Base-by-base conservation (phyloP, 2,888 invertebrate genomes). In the Epiblema foenella region DNA sequence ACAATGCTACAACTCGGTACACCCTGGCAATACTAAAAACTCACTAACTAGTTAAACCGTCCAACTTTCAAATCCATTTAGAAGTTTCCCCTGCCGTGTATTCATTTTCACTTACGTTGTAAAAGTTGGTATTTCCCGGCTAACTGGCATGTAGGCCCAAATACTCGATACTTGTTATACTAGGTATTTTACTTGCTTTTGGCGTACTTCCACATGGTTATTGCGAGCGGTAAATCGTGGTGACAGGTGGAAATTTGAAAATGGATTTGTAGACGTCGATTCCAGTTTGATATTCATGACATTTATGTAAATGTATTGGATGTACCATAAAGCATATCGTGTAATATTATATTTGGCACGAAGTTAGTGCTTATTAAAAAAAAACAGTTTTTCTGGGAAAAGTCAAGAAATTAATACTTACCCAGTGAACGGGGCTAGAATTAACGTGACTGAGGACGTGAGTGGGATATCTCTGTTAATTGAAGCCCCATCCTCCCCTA, bases 21-120 rank as follows among this genome's bases (percentile, higher is more conserved):
- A 67, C 24, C 56, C 24, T 4, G 62, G 60, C 60, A 71, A 63
- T 73, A 65, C 51, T 73, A 63, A 62, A 75, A 75, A 74, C 73
- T 74, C 75, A 74, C 77, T 80, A 85, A 85, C 83, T 85, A 88
- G 83, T 85, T 86, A 78, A 84, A 85, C 82, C 78, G 82, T 68
- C 74, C 65, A 85, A 88, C 82, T 86, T 84, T 60, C 76, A 69
- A 80, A 84, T 79, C 81, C 82, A 83, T 85, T 84, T 82, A 80
- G 77, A 82, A 85, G 81, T 84, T 85, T 49, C 68, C 67, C 64
- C 56, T 69, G 76, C 76, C 66, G 64, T 73, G 69, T 73, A 75
- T 76, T 75, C 74, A 74, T 77, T 76, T 78, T 80, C 77, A 78
- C 78, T 77, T 77, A 77, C 75, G 69, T 73, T 57, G 67, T 69